These are phyloP conservation scores for Apodemia zela DNA, from an alignment of 2,888 invertebrate species.

Conservation along the genomic window DNA sequence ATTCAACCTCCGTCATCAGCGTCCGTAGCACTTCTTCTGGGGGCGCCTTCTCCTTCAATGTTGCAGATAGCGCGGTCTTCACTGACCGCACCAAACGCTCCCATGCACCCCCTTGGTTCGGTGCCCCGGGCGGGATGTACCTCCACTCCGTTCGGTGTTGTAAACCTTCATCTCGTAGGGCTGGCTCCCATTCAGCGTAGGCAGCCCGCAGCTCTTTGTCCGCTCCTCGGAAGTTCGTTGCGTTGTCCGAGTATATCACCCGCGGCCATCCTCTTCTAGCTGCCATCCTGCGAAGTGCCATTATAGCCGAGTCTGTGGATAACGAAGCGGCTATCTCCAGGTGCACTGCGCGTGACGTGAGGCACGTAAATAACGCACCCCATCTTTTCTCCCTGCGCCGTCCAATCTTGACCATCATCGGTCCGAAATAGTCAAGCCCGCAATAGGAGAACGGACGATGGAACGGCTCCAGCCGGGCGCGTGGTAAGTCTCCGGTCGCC, in stretches of 20 bases:
- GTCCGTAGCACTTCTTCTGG: slow-evolving; percentile 23
- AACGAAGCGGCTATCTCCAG: slow-evolving; percentile 23
- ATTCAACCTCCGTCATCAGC: slow-evolving; percentile 21
- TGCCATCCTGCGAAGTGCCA: slow-evolving; percentile 31
- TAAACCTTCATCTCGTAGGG: slow-evolving; percentile 9
- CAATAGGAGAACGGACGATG: slow-evolving; percentile 25
- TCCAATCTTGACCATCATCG: slow-evolving; percentile 24
- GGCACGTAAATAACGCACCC: slow-evolving; percentile 25
- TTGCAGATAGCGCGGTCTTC: slow-evolving; percentile 20
- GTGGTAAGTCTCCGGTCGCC: slow-evolving; percentile 28
- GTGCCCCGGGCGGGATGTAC: slow-evolving; percentile 20
- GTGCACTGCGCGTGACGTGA: slow-evolving; percentile 25
- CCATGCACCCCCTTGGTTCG: slow-evolving; percentile 25
- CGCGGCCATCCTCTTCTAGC: slow-evolving; percentile 30
- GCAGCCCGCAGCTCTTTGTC: slow-evolving; percentile 25
- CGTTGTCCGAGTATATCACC: slow-evolving; percentile 30
- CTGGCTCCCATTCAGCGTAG: slow-evolving; percentile 15
- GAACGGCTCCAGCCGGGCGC: slow-evolving; percentile 20
- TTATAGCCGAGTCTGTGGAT: slow-evolving; percentile 26
- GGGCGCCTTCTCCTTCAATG: slow-evolving; percentile 4
- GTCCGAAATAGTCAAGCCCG: slow-evolving; percentile 31
- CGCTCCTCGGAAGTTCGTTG: slow-evolving; percentile 29
- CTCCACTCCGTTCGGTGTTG: slow-evolving; percentile 16
- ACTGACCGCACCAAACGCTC: slow-evolving; percentile 26
- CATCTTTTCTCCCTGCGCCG: slow-evolving; percentile 24